phyloP scores from a whole-genome alignment of 2,888 invertebrate species.

The Serripes groenlandicus region DNA sequence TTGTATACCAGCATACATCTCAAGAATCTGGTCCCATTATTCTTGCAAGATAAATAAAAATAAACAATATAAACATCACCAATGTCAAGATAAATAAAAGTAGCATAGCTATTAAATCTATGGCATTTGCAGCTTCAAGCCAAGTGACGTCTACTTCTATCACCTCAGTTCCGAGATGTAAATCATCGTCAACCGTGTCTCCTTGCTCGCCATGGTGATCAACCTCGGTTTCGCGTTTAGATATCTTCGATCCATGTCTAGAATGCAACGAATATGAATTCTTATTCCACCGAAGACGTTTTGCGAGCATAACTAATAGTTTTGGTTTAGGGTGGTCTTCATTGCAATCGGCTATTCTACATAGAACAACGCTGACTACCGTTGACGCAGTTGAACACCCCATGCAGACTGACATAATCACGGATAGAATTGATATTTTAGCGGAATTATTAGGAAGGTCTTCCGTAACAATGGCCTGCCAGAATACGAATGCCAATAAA shows the following conservation, averaged over 20 bases:
- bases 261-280: background rate
- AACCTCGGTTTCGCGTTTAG: background rate
- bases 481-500: conserved; percentile 4
- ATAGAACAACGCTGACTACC: conserved; percentile 3
- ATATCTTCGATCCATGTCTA: background rate
- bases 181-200: background rate
- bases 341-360: conserved; percentile 1
- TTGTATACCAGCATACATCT: too few relatives aligned
- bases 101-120: background rate
- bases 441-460: conserved; percentile 13
- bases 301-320: background rate
- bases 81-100: too few relatives aligned
- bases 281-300: background rate
- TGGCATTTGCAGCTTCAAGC: conserved; percentile 11
- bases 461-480: conserved; percentile 14
- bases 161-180: background rate
- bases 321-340: background rate
- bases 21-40: too few relatives aligned
- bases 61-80: too few relatives aligned
- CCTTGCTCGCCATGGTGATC: background rate
- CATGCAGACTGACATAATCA: background rate
- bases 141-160: background rate
- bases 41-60: too few relatives aligned
- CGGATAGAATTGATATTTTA: conserved; percentile 1
- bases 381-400: background rate